Evolutionary conservation across 2,113 vertebrate genomes (phyloP).

Genomic region (Chascanopsetta lugubris): DNA sequence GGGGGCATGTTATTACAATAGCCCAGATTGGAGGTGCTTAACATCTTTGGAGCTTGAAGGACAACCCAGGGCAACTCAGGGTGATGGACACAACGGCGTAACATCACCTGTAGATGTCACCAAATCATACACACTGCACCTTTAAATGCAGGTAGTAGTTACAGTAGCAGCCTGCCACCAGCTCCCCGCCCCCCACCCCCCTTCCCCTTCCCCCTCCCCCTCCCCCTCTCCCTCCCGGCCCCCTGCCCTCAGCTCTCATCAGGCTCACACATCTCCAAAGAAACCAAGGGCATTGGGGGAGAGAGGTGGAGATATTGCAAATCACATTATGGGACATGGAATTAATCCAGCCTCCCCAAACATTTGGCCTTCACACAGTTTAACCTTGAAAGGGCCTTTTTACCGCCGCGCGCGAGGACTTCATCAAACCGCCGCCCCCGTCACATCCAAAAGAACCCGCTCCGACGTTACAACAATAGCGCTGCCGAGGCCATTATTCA

Average conservation of each 20-base stretch:
- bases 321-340: constrained; percentile 79
- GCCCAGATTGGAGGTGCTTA: no score
- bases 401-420: constrained; percentile 48
- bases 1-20: no score
- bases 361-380: constrained; percentile 72
- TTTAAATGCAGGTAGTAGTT: constrained; percentile 53
- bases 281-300: constrained; percentile 77
- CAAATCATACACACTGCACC: no score
- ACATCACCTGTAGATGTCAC: no score
- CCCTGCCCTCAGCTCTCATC: constrained; percentile 58
- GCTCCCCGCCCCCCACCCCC: constrained; percentile 45
- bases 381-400: constrained; percentile 74
- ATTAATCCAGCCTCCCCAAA: constrained; percentile 77
- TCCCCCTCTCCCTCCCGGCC: constrained; percentile 44
- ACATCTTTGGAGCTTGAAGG: no score
- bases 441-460: constrained; percentile 59
- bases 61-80: no score
- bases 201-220: constrained; percentile 31
- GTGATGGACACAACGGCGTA: no score
- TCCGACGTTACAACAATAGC: constrained; percentile 71
- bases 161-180: constrained; percentile 21
- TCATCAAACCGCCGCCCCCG: constrained; percentile 25
- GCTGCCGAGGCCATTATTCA: constrained; percentile 68
- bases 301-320: constrained; percentile 68
- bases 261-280: constrained; percentile 58